phyloP scores from a whole-genome alignment of 2,113 vertebrate species.

The Pachyramphus minor region DNA sequence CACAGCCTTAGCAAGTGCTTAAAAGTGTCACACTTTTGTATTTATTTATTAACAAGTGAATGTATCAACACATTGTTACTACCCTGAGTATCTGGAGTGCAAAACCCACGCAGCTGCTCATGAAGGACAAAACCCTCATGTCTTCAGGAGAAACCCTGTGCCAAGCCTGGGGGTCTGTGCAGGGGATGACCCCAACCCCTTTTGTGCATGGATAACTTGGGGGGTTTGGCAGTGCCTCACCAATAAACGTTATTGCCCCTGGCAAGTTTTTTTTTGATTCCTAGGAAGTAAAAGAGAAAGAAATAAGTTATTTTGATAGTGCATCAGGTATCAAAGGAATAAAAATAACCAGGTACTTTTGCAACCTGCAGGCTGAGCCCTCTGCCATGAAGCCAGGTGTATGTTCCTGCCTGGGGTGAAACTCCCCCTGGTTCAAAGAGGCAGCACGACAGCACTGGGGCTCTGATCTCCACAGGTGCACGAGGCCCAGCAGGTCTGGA shows the following conservation, averaged over 20 bases:
- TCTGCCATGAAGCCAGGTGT: neutral
- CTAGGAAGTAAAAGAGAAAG: neutral
- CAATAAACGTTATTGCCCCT: neutral
- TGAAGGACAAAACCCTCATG: neutral
- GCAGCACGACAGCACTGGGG: neutral
- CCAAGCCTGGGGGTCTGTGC: neutral
- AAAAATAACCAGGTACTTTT: conserved; percentile 23
- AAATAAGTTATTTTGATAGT: neutral
- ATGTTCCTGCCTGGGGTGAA: neutral
- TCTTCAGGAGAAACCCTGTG: neutral
- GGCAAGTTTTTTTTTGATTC: neutral
- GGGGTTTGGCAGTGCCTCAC: neutral
- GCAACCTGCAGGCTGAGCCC: neutral
- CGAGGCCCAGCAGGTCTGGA: neutral
- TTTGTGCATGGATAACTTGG: rapidly evolving
- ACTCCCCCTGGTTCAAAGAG: neutral
- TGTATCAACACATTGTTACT: neutral
- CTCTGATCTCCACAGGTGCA: neutral
- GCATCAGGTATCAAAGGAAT: conserved; percentile 30
- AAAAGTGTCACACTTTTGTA: neutral
- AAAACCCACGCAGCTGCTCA: neutral
- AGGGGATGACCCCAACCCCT: neutral
- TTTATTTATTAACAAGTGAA: neutral
- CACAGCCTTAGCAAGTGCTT: neutral
- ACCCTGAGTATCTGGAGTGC: neutral